Conservation (phyloP, 2,888 invertebrate genomes). For the Acanthosepion pharaonis region DNA sequence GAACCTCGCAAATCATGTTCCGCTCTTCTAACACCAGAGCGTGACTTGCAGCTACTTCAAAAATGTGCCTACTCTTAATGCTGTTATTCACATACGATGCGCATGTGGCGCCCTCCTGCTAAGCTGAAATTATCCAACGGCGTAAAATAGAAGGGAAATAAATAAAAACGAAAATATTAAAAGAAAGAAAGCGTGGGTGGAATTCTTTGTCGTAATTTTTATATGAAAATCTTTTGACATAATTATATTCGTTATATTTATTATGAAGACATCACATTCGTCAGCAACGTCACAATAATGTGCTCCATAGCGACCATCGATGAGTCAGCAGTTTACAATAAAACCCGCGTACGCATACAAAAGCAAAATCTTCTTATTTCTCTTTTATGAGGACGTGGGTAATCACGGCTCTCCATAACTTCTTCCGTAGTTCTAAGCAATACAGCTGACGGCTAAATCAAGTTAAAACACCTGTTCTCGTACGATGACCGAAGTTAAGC, state of each 20-base stretch:
- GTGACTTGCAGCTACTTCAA: not conserved
- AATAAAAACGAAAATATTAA: not conserved
- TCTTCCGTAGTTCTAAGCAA: too few relatives aligned
- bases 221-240: not conserved
- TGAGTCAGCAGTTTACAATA: not conserved
- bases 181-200: not conserved
- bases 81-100: not conserved
- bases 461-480: too few relatives aligned
- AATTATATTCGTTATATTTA: not conserved
- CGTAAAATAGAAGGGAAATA: not conserved
- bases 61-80: not conserved
- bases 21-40: not conserved
- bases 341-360: not conserved
- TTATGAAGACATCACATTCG: not conserved
- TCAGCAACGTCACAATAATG: not conserved
- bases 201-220: not conserved
- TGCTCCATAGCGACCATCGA: not conserved
- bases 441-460: too few relatives aligned
- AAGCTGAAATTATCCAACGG: not conserved
- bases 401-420: too few relatives aligned
- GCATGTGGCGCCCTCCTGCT: conserved; percentile 9
- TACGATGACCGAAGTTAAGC: too few relatives aligned
- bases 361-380: not conserved
- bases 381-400: too few relatives aligned
- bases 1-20: not conserved